Conservation (phyloP, 1,140 invertebrate species). For the Eulimnadia texana region DNA sequence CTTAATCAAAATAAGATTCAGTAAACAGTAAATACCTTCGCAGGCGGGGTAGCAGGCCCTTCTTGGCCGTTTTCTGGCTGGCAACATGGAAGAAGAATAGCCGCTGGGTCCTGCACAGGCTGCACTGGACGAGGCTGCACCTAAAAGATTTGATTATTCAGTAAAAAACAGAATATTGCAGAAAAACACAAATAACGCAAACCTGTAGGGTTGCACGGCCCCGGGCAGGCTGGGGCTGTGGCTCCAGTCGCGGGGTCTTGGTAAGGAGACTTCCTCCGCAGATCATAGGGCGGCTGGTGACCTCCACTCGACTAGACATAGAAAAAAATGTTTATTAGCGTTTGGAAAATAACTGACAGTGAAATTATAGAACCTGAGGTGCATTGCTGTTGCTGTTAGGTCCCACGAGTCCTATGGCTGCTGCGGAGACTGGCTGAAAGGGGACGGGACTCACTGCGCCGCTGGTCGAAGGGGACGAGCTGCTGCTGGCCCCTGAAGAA, state of each 20-base stretch:
- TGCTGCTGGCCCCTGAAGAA: neutral
- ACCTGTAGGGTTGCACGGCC: conserved; percentile 33
- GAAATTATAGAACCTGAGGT: too few species aligned
- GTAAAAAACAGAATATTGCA: too few species aligned
- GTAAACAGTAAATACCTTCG: conserved; percentile 35
- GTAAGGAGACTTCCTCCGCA: conserved; percentile 63
- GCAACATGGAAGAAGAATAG: conserved; percentile 49
- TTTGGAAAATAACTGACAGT: too few species aligned
- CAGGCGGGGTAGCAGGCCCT: conserved; percentile 42
- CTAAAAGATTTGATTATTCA: too few species aligned
- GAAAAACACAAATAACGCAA: conserved; percentile 20
- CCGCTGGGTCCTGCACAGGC: conserved; percentile 28
- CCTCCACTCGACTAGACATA: neutral
- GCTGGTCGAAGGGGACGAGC: neutral
- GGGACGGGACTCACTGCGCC: neutral
- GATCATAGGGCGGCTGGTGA: conserved; percentile 66
- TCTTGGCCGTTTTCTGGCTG: conserved; percentile 62
- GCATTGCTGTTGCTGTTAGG: too few species aligned
- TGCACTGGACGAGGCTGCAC: conserved; percentile 25
- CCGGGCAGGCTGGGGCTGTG: conserved; percentile 21
- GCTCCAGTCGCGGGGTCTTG: conserved; percentile 22
- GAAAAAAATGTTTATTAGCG: too few species aligned
- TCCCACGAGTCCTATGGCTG: conserved; percentile 8
- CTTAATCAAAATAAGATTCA: conserved; percentile 2
- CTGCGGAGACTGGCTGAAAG: neutral